Evolutionary conservation across 2,888 invertebrate genomes (phyloP).

Genomic region (Ligdia adustata): DNA sequence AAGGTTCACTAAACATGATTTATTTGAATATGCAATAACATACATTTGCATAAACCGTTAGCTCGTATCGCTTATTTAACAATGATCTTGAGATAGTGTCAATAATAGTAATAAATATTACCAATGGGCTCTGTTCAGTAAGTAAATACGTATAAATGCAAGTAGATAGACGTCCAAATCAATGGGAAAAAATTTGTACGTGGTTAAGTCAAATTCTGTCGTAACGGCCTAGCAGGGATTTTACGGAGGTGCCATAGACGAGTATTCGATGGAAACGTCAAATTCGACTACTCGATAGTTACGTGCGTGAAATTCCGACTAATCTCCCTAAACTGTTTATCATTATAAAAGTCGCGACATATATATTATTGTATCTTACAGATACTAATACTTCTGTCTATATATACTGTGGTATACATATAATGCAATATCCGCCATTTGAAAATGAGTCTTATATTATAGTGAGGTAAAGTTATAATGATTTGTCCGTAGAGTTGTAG

Average conservation of each 20-base stretch:
- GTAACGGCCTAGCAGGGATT: no score
- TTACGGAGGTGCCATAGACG: no score
- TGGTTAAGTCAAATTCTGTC: no score
- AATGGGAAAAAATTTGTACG: not conserved
- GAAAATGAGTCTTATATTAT: not conserved
- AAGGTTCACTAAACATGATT: slow-evolving; percentile 19
- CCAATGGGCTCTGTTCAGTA: slow-evolving; percentile 5
- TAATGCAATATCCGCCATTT: not conserved
- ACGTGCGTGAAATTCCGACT: no score
- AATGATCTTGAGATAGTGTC: slow-evolving; percentile 14
- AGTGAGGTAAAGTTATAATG: slow-evolving; percentile 9
- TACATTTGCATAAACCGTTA: slow-evolving; percentile 14
- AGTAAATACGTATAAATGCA: slow-evolving; percentile 11
- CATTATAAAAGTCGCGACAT: no score
- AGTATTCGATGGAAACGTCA: no score
- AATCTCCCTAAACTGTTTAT: no score
- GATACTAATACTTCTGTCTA: no score
- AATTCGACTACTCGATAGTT: no score
- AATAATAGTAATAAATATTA: no score
- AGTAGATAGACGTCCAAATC: slow-evolving; percentile 24
- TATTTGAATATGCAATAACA: not conserved
- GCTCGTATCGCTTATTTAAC: slow-evolving; percentile 10
- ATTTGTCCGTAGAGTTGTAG: slow-evolving; percentile 11
- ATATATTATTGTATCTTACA: no score
- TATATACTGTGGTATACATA: no score